phyloP scores from a whole-genome alignment of 2,113 vertebrate genomes.

The Coracopsis vasa region DNA sequence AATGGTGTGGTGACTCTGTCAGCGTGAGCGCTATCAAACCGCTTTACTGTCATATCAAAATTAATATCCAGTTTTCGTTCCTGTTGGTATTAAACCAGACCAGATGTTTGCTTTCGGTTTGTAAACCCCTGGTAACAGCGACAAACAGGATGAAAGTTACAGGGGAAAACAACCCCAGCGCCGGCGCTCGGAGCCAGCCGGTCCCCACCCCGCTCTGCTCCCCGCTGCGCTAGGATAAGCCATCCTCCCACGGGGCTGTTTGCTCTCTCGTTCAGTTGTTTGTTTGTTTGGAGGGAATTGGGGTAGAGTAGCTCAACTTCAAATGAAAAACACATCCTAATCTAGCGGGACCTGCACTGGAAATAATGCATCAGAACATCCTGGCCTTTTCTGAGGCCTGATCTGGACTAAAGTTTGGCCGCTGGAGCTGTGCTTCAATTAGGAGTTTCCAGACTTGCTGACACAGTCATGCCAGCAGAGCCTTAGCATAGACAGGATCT shows the following conservation, averaged over 20 bases:
- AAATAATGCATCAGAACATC: slow-evolving; percentile 17
- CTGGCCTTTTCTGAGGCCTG: neutral
- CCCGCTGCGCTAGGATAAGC: neutral
- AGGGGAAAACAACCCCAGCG: neutral
- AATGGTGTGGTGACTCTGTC: neutral
- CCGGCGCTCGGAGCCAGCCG: neutral
- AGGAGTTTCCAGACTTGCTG: slow-evolving; percentile 19
- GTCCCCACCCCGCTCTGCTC: neutral
- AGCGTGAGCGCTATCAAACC: neutral
- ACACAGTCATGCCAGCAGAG: neutral
- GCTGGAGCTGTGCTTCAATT: neutral
- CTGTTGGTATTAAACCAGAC: slow-evolving; percentile 5
- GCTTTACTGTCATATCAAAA: slow-evolving; percentile 43
- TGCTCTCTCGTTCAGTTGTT: neutral
- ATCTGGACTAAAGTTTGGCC: neutral
- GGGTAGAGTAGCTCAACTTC: neutral
- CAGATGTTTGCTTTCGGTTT: slow-evolving; percentile 46
- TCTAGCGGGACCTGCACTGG: neutral
- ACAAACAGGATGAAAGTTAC: slow-evolving; percentile 40
- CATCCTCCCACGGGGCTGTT: neutral
- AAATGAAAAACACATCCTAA: slow-evolving; percentile 34
- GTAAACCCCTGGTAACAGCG: slow-evolving; percentile 18
- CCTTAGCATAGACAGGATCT: neutral
- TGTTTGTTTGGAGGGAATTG: slow-evolving; percentile 23
- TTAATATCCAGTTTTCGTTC: slow-evolving; percentile 42